Percentiles rank a stretch among this genome's conserved stretches.
Evolutionary conservation across 2,113 vertebrate species (phyloP).

Genomic region (Motacilla tschutschensis): DNA sequence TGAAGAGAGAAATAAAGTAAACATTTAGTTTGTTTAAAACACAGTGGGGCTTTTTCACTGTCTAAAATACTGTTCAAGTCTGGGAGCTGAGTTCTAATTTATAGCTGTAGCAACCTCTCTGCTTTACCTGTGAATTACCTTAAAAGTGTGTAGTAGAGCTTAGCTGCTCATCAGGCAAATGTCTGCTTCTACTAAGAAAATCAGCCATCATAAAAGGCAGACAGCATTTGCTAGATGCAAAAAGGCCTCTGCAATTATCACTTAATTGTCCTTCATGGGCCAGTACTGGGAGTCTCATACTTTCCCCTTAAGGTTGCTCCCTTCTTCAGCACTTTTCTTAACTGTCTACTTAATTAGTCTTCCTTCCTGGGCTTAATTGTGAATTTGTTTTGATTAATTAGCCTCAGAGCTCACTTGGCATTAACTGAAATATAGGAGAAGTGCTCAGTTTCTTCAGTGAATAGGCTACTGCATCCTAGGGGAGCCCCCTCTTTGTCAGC

Average conservation of each 20-base stretch:
- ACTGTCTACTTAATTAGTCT: conserved; percentile 63
- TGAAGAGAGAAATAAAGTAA: background rate
- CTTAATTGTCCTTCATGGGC: conserved; percentile 48
- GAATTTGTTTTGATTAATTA: conserved; percentile 77
- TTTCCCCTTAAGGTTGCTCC: conserved; percentile 30
- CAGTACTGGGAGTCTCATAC: conserved; percentile 1
- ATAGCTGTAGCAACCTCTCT: background rate
- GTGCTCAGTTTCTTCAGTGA: conserved; percentile 38
- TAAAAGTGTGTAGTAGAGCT: background rate
- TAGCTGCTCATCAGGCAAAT: background rate
- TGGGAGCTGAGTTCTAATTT: background rate
- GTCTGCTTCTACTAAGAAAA: background rate
- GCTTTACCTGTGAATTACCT: background rate
- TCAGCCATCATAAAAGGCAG: background rate
- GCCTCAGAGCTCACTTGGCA: conserved; percentile 61
- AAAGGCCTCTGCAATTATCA: conserved; percentile 48
- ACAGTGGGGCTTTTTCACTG: accelerated
- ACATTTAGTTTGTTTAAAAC: background rate
- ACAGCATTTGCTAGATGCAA: conserved; percentile 13
- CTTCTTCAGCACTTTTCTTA: conserved; percentile 64
- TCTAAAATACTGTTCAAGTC: background rate
- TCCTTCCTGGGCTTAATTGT: conserved; percentile 66
- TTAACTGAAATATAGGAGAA: conserved; percentile 45
- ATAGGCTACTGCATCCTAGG: conserved; percentile 7
- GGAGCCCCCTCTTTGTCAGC: conserved; percentile 39